These are phyloP conservation scores for Cyanistes caeruleus DNA, from an alignment of 2,113 vertebrate species.

Conservation along the genomic window DNA sequence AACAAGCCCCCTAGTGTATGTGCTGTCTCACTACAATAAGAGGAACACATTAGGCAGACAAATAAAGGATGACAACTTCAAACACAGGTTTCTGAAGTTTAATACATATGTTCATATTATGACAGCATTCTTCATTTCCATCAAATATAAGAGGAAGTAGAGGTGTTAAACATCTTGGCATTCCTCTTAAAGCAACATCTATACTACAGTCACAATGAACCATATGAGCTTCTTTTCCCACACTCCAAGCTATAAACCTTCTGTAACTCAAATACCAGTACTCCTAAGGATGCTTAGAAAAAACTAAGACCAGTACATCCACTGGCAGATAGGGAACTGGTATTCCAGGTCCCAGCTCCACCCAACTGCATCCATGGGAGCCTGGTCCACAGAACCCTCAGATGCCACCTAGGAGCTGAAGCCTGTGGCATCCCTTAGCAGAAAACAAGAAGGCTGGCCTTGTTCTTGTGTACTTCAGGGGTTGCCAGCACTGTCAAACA, in stretches of 20 bases:
- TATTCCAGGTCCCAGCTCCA: background rate
- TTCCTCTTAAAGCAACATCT: background rate
- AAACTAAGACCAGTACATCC: background rate
- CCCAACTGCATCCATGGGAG: accelerated
- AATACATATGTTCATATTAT: background rate
- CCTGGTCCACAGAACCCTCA: background rate
- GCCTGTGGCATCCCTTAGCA: background rate
- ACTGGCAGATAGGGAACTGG: background rate
- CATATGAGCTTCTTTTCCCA: background rate
- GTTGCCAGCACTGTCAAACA: background rate
- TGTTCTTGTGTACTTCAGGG: background rate
- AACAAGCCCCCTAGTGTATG: background rate
- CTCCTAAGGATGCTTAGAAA: background rate
- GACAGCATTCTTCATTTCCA: background rate
- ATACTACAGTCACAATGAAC: background rate
- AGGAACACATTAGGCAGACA: background rate
- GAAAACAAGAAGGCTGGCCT: background rate
- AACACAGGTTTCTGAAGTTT: background rate
- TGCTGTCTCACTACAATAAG: background rate
- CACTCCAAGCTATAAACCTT: background rate
- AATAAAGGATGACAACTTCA: background rate
- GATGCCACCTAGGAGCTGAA: background rate
- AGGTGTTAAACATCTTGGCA: background rate
- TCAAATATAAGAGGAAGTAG: background rate
- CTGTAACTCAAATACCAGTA: background rate